A percentile compares a stretch with the other conserved stretches of the same genome.
phyloP scores from a whole-genome alignment of 2,797 vertebrate genomes.

The Rhinoraja longicauda region DNA sequence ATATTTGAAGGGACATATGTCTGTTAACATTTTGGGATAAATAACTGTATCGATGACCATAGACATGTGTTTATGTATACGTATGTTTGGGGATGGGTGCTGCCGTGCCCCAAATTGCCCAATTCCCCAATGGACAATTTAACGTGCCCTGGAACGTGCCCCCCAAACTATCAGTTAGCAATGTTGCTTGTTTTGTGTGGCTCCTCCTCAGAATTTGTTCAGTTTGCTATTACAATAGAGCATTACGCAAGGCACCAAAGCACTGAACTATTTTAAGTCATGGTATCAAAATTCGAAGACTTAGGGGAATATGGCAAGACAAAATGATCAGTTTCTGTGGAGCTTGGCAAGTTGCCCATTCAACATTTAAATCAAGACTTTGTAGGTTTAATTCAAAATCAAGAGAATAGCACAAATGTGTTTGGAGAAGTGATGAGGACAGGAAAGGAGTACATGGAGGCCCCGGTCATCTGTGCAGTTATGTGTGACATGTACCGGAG shows the following conservation, averaged over 20 bases:
- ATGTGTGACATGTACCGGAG: background rate
- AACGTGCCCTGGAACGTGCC: too few species aligned
- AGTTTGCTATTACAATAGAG: background rate
- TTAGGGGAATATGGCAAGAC: background rate
- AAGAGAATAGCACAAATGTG: background rate
- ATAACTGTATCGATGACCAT: too few species aligned
- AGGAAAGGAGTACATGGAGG: background rate
- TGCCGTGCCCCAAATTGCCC: too few species aligned
- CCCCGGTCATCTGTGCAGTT: background rate
- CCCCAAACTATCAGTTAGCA: background rate
- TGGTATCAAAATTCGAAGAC: background rate
- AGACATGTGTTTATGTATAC: too few species aligned
- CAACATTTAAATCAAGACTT: background rate
- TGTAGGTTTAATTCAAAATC: background rate
- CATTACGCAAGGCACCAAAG: background rate
- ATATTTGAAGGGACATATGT: too few species aligned
- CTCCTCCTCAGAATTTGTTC: background rate
- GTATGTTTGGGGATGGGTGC: too few species aligned
- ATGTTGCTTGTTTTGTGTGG: background rate
- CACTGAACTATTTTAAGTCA: background rate
- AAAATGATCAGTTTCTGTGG: background rate
- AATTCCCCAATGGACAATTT: too few species aligned
- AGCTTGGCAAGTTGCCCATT: background rate
- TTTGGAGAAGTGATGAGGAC: background rate
- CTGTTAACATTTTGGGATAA: too few species aligned